Percentiles rank a stretch among this genome's conserved stretches.
Conservation (phyloP, 2,113 vertebrate genomes). For the Ammodytes dubius region DNA sequence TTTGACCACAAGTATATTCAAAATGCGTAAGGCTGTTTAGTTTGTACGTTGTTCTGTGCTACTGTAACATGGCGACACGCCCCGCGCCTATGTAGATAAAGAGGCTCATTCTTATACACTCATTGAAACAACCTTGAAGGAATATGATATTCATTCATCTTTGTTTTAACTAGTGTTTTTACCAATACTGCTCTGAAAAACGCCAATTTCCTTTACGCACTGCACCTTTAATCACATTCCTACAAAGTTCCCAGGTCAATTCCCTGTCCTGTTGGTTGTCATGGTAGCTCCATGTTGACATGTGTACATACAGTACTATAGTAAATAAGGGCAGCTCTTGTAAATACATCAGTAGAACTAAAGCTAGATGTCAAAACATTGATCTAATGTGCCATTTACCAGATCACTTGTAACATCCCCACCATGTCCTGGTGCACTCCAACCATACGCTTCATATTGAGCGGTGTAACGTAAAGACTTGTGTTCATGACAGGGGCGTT, state of each 20-base stretch:
- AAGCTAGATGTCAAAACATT: conserved; percentile 25
- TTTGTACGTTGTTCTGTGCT: too few species aligned
- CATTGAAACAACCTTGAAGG: too few species aligned
- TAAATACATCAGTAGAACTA: conserved; percentile 22
- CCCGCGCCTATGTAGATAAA: too few species aligned
- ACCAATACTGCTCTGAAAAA: too few species aligned
- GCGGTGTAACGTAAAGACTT: neutral
- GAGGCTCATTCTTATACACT: too few species aligned
- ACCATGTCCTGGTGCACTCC: neutral
- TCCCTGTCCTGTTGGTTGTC: neutral
- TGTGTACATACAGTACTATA: neutral
- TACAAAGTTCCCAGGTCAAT: neutral
- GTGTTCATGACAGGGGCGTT: neutral
- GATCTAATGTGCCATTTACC: conserved; percentile 15
- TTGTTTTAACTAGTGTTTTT: too few species aligned
- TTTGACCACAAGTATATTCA: too few species aligned
- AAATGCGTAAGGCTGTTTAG: too few species aligned
- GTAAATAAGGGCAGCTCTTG: conserved; percentile 24
- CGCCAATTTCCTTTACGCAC: too few species aligned
- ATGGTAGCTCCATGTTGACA: neutral
- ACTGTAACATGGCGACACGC: too few species aligned
- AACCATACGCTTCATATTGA: neutral
- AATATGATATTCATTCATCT: too few species aligned
- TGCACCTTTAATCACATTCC: neutral
- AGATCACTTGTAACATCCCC: neutral